Evolutionary conservation across 2,888 invertebrate species (phyloP).

Genomic region (Teinopalpus imperialis): DNA sequence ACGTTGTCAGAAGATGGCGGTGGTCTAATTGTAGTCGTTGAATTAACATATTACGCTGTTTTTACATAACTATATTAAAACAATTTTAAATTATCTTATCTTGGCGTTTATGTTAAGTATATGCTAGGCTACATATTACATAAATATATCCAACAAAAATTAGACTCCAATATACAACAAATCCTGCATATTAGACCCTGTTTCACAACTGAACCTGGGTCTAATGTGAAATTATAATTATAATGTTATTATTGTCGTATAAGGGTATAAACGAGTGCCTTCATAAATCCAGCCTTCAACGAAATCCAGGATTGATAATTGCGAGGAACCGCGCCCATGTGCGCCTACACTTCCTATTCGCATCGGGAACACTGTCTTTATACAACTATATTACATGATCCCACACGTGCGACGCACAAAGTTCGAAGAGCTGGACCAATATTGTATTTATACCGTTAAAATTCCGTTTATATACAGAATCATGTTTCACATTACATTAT

Average conservation of each 20-base stretch:
- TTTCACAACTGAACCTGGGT: slow-evolving; percentile 27
- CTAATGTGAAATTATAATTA: slow-evolving; percentile 41
- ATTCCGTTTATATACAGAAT: slow-evolving; percentile 33
- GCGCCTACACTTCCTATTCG: slow-evolving; percentile 43
- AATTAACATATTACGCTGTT: slow-evolving; percentile 13
- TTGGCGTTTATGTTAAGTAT: slow-evolving; percentile 51
- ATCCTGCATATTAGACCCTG: slow-evolving; percentile 40
- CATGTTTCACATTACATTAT: slow-evolving; percentile 19
- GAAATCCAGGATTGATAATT: slow-evolving; percentile 70
- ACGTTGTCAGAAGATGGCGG: slow-evolving; percentile 1
- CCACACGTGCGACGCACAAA: slow-evolving; percentile 16
- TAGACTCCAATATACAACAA: slow-evolving; percentile 55
- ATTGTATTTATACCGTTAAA: slow-evolving; percentile 23
- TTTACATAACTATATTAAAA: slow-evolving; percentile 6
- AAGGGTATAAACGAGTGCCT: slow-evolving; percentile 78
- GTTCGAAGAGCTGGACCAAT: slow-evolving; percentile 28
- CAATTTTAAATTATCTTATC: slow-evolving; percentile 38
- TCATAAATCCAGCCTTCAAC: slow-evolving; percentile 77
- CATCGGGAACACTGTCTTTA: slow-evolving; percentile 37
- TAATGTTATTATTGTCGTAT: slow-evolving; percentile 55
- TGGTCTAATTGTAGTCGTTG: slow-evolving; percentile 2
- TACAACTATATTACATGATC: slow-evolving; percentile 18
- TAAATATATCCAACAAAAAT: slow-evolving; percentile 58
- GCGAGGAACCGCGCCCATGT: slow-evolving; percentile 41
- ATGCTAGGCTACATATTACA: slow-evolving; percentile 49